Percentiles rank a stretch among this genome's conserved stretches.
Evolutionary conservation across 2,888 invertebrate species (phyloP).

Genomic region (Baccha elongata): DNA sequence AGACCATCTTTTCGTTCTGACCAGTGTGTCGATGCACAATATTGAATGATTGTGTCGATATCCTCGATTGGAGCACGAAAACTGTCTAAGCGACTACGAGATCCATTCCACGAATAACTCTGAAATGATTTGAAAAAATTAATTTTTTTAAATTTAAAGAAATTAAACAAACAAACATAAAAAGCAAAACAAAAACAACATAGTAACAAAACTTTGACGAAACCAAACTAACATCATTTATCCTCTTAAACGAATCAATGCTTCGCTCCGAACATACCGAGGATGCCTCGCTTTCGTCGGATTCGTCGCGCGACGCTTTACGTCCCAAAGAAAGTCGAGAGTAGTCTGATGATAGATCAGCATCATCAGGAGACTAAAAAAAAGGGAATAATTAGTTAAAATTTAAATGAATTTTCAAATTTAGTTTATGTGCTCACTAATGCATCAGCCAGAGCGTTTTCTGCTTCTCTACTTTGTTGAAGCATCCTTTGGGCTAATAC

Average conservation of each 20-base stretch:
- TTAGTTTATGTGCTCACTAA: constrained; percentile 82
- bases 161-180: background rate
- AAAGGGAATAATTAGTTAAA: constrained; percentile 41
- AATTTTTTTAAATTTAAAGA: constrained; percentile 4
- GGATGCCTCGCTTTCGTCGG: constrained; percentile 96
- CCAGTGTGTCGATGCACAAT: constrained; percentile 95
- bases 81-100: constrained; percentile 89
- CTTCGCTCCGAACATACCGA: constrained; percentile 97
- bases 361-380: constrained; percentile 84
- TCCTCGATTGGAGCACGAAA: constrained; percentile 87
- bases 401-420: background rate
- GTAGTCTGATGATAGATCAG: constrained; percentile 77
- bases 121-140: constrained; percentile 80
- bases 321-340: constrained; percentile 82
- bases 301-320: constrained; percentile 87
- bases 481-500: constrained; percentile 92
- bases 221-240: constrained; percentile 88
- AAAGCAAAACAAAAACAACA: constrained; percentile 80
- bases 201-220: constrained; percentile 75
- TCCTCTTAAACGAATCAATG: constrained; percentile 90
- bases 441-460: constrained; percentile 90
- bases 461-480: constrained; percentile 94
- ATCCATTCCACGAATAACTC: constrained; percentile 93
- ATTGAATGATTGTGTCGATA: constrained; percentile 92
- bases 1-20: constrained; percentile 97